Conservation (phyloP, 1,140 invertebrate genomes). For the Ericerus pela region DNA sequence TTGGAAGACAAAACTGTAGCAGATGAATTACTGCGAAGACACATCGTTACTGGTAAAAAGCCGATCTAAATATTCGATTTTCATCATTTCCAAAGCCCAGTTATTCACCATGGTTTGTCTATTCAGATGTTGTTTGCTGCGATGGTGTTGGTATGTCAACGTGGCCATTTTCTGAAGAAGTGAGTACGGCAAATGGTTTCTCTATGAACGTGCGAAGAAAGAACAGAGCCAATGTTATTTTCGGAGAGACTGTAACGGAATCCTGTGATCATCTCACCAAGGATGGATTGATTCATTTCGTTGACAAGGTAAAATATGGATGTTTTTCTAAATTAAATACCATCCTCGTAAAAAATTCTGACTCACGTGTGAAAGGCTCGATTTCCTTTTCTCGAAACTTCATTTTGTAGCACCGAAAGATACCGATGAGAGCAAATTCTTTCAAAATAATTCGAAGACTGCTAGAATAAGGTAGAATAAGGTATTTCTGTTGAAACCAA, state of each 20-base stretch:
- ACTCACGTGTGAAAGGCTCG: neutral
- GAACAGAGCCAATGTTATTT: conserved; percentile 31
- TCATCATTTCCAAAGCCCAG: neutral
- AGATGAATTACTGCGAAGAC: conserved; percentile 30
- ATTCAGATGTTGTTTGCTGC: conserved; percentile 33
- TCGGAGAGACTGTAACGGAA: conserved; percentile 33
- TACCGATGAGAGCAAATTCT: neutral
- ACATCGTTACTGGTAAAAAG: conserved; percentile 31
- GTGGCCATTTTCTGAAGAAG: conserved; percentile 28
- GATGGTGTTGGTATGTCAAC: conserved; percentile 25
- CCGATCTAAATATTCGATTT: neutral
- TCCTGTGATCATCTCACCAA: conserved; percentile 36
- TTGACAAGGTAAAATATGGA: conserved; percentile 33
- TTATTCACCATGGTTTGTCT: neutral
- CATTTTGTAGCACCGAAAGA: neutral
- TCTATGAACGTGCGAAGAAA: conserved; percentile 30
- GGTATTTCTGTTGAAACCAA: no score
- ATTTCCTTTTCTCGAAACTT: neutral
- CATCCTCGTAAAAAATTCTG: neutral
- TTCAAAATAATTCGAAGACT: neutral
- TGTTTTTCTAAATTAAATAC: neutral
- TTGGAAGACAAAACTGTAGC: conserved; percentile 31
- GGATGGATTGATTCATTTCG: conserved; percentile 41
- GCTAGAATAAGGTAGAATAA: neutral
- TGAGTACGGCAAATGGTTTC: conserved; percentile 28